Conservation (phyloP, 2,797 vertebrate species). For the Tapirus indicus region DNA sequence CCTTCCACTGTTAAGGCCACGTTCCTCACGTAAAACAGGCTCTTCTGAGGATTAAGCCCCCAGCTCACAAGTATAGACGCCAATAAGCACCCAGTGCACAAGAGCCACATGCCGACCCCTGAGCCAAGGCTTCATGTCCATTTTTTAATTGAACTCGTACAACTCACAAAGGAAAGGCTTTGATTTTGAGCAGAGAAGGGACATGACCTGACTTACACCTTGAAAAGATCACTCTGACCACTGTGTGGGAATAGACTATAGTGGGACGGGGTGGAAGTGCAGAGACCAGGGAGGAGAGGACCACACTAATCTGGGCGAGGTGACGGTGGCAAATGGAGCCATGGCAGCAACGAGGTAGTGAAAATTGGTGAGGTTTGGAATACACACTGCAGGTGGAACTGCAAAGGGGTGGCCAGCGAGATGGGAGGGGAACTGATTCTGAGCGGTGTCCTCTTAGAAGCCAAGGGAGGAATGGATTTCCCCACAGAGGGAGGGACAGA, state of each 20-base stretch:
- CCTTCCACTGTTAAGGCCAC: not conserved
- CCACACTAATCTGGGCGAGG: accelerated
- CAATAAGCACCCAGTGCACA: accelerated
- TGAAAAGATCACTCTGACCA: not conserved
- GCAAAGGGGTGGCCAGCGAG: not conserved
- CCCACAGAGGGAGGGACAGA: not conserved
- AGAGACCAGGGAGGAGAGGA: not conserved
- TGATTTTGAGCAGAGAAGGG: not conserved
- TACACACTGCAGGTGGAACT: accelerated
- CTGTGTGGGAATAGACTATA: not conserved
- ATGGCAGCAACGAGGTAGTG: accelerated
- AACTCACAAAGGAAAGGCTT: not conserved
- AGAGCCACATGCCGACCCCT: accelerated
- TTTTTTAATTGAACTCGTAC: not conserved
- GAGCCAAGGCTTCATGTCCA: accelerated
- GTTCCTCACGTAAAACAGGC: accelerated
- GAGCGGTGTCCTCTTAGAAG: not conserved
- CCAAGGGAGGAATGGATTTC: not conserved
- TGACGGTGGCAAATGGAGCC: accelerated
- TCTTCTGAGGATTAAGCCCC: not conserved
- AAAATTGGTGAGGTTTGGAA: accelerated
- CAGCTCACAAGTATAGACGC: not conserved
- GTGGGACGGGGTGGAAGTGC: not conserved
- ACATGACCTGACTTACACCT: not conserved
- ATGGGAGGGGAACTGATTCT: not conserved